A percentile compares a stretch with the other conserved stretches of the same genome.
phyloP scores from a whole-genome alignment of 2,888 invertebrate genomes.

The Leucophora obtusa region DNA sequence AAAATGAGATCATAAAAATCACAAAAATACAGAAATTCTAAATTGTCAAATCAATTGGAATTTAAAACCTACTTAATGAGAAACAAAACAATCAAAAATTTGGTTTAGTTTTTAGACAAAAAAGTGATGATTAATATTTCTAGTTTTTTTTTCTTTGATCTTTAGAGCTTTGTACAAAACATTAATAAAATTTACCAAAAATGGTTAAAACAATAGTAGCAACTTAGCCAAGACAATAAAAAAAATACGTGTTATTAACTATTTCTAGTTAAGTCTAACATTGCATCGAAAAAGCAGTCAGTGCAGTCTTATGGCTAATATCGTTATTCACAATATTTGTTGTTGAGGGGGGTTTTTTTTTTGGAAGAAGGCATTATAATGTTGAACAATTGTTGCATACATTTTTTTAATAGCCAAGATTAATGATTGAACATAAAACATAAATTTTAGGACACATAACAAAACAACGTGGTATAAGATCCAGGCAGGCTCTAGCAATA shows the following conservation, averaged over 20 bases:
- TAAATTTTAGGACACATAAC: conserved; percentile 18
- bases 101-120: not conserved
- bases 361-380: not conserved
- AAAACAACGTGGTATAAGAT: not conserved
- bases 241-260: not conserved
- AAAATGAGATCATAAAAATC: conserved; percentile 22
- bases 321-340: not conserved
- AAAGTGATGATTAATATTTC: not conserved
- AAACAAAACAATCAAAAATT: not conserved
- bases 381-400: not conserved
- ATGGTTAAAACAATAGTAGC: conserved; percentile 27
- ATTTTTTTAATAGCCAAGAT: conserved; percentile 42
- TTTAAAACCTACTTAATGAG: not conserved
- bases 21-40: conserved; percentile 21
- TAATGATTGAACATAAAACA: conserved; percentile 45
- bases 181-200: conserved; percentile 49
- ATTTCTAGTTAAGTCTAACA: not conserved
- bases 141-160: not conserved
- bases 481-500: not conserved
- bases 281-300: not conserved
- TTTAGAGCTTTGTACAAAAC: not conserved
- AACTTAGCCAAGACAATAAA: not conserved
- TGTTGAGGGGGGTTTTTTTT: not conserved
- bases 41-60: not conserved
- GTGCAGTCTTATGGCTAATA: not conserved